Conservation (phyloP, 2,113 vertebrate genomes). For the Gobiocypris rarus region DNA sequence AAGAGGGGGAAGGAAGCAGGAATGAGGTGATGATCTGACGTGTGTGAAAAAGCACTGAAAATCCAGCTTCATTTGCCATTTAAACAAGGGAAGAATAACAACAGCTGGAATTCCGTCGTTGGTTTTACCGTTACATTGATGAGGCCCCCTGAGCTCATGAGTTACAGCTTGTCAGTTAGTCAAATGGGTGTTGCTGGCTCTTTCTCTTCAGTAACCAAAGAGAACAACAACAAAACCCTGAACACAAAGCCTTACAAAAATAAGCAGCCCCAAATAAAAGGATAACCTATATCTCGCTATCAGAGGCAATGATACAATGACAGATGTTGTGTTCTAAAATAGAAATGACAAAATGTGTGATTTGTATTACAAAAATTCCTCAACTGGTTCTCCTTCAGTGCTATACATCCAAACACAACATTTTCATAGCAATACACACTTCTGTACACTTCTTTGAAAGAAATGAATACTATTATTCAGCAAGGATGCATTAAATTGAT, state of each 20-base stretch:
- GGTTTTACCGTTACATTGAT: background rate
- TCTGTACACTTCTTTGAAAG: background rate
- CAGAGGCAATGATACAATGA: background rate
- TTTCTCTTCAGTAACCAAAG: conserved; percentile 12
- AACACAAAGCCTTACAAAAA: conserved; percentile 24
- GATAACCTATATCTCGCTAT: background rate
- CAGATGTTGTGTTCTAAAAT: background rate
- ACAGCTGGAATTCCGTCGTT: background rate
- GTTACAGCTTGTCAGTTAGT: conserved; percentile 4
- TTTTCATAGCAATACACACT: background rate
- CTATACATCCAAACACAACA: background rate
- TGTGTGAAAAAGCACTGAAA: conserved; percentile 22
- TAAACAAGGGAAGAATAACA: background rate
- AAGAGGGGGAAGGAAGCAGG: conserved; percentile 32
- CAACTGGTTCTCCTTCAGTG: background rate
- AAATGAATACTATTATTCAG: background rate
- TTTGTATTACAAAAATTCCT: background rate
- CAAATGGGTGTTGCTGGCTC: background rate
- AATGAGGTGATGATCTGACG: background rate
- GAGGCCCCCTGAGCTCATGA: background rate
- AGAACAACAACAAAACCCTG: background rate
- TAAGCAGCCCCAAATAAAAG: background rate
- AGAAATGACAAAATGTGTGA: background rate
- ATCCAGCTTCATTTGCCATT: background rate
- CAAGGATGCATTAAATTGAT: background rate